Conservation (phyloP, 2,113 vertebrate genomes). For the Tupaia tana region DNA sequence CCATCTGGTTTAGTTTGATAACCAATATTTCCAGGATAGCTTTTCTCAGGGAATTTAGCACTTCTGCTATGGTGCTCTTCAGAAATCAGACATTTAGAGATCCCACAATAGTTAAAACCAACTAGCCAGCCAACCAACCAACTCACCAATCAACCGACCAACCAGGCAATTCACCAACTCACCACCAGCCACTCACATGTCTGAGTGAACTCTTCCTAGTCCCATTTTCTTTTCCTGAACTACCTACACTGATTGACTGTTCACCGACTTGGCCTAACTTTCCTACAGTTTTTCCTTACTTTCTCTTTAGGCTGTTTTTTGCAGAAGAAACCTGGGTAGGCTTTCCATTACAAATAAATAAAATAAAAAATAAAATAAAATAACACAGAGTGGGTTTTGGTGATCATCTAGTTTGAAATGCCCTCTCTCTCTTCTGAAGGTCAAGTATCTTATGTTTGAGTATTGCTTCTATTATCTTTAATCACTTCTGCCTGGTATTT, state of each 20-base stretch:
- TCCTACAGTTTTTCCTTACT: not conserved
- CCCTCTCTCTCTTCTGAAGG: not conserved
- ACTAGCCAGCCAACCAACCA: too few species aligned
- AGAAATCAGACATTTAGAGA: not conserved
- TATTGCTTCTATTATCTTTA: not conserved
- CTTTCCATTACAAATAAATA: not conserved
- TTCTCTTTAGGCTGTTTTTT: not conserved
- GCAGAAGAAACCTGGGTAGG: not conserved
- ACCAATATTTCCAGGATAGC: not conserved
- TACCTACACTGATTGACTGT: not conserved
- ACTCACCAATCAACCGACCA: too few species aligned
- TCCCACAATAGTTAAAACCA: not conserved
- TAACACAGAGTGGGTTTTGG: not conserved
- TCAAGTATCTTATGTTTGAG: not conserved
- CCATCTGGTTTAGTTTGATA: not conserved
- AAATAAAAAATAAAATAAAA: not conserved
- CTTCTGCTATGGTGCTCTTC: not conserved
- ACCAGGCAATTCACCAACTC: too few species aligned
- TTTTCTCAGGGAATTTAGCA: not conserved
- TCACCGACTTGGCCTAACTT: not conserved
- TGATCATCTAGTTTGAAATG: not conserved
- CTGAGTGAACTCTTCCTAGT: not conserved
- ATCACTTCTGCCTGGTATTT: not conserved
- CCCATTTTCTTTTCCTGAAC: not conserved
- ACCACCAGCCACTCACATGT: not conserved